phyloP scores from a whole-genome alignment of 1,140 invertebrate species.

The Apis laboriosa region DNA sequence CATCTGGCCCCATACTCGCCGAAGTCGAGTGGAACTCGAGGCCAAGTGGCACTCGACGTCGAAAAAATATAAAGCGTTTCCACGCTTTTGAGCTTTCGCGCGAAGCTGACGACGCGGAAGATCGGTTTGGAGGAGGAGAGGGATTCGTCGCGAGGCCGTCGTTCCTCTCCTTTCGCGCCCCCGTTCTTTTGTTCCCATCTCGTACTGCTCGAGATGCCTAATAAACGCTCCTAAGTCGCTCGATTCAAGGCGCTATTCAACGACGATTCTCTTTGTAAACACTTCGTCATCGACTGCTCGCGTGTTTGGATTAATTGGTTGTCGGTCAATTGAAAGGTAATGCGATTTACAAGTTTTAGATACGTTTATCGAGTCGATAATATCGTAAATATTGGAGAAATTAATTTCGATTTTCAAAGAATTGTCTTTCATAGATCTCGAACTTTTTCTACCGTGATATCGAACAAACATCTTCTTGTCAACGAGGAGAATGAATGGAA shows the following conservation, averaged over 20 bases:
- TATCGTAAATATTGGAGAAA: no score
- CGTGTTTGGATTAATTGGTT: not conserved
- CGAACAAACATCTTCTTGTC: no score
- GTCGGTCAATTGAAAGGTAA: not conserved
- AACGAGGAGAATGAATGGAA: no score
- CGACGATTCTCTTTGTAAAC: not conserved
- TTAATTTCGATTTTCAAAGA: no score
- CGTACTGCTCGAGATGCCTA: constrained; percentile 23
- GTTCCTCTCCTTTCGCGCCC: constrained; percentile 2
- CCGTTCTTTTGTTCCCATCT: not conserved
- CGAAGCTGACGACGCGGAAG: constrained; percentile 40
- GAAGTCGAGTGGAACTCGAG: constrained; percentile 72
- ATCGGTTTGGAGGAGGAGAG: not conserved
- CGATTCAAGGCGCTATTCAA: constrained; percentile 7
- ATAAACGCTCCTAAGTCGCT: constrained; percentile 15
- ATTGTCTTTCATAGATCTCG: no score
- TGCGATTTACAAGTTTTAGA: no score
- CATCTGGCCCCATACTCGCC: constrained; percentile 70
- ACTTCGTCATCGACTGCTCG: not conserved
- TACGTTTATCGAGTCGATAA: no score
- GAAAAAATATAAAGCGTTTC: constrained; percentile 73
- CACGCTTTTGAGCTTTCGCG: constrained; percentile 73
- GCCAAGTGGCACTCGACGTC: constrained; percentile 67
- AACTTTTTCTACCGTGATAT: no score
- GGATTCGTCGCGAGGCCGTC: constrained; percentile 4